Evolutionary conservation across 2,113 vertebrate species (phyloP).

Genomic region (Tonatia bakeri): DNA sequence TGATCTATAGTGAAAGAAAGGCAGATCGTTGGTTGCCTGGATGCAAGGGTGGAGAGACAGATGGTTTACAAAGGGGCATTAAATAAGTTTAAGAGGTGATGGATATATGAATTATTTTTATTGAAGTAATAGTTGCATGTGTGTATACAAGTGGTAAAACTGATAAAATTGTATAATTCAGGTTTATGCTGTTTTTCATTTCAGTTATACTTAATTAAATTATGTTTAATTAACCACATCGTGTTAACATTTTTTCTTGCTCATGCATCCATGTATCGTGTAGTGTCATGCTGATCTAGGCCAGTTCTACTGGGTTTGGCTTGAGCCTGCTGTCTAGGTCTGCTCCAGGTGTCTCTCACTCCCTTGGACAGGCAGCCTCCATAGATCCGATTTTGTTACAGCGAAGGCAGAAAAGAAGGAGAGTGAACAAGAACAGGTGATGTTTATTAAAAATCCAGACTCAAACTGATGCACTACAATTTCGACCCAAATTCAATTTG

Average conservation of each 20-base stretch:
- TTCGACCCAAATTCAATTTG: not conserved
- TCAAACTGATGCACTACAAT: not conserved
- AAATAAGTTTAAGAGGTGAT: not conserved
- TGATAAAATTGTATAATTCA: not conserved
- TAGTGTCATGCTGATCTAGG: not conserved
- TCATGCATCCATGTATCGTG: not conserved
- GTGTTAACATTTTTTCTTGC: not conserved
- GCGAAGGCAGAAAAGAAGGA: not conserved
- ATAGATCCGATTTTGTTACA: not conserved
- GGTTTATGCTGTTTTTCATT: not conserved
- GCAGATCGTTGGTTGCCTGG: not conserved
- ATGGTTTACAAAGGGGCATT: not conserved
- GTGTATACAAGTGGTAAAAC: not conserved
- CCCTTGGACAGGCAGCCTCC: not conserved
- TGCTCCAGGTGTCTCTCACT: not conserved
- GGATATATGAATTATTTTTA: not conserved
- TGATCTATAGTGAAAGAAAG: not conserved
- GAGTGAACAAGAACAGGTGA: not conserved
- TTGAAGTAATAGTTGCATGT: not conserved
- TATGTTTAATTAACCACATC: not conserved
- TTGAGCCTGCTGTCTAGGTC: not conserved
- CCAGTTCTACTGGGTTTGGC: not conserved
- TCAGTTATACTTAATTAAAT: not conserved
- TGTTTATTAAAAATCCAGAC: not conserved
- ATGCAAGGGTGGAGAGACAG: not conserved